Evolutionary conservation across 2,797 vertebrate genomes (phyloP).

Genomic region (Borostomias antarcticus): DNA sequence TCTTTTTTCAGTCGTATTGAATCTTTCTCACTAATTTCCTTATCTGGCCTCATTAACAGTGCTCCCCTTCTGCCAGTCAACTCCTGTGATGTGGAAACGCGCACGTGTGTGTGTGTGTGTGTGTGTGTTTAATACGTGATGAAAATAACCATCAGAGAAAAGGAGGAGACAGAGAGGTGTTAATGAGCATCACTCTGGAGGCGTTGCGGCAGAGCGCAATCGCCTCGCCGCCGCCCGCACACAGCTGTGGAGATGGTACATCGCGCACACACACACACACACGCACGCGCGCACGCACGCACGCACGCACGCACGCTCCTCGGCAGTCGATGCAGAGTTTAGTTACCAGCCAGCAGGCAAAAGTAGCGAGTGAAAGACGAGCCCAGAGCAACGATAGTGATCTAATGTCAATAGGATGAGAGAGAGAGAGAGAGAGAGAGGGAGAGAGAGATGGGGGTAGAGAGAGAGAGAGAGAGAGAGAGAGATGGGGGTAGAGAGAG

Average conservation of each 20-base stretch:
- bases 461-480: not conserved
- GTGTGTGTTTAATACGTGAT: not conserved
- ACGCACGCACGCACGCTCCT: not conserved
- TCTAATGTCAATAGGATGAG: slow-evolving; percentile 27
- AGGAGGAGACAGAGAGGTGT: slow-evolving; percentile 2
- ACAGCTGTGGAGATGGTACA: not conserved
- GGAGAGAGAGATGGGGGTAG: not conserved
- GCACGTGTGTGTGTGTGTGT: no score
- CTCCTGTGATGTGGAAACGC: not conserved
- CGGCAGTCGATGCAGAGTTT: slow-evolving; percentile 33
- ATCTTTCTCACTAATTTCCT: no score
- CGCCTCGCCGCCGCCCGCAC: not conserved
- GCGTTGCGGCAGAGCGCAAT: no score
- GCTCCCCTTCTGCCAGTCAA: not conserved
- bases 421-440: not conserved
- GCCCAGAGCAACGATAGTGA: slow-evolving; percentile 25
- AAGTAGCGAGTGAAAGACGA: slow-evolving; percentile 23
- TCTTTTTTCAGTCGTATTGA: no score
- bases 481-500: not conserved
- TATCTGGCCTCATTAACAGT: no score
- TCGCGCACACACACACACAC: not conserved
- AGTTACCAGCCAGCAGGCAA: slow-evolving; percentile 5
- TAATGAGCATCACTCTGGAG: slow-evolving; percentile 52
- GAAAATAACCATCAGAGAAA: not conserved
- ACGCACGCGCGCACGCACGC: not conserved